Base-by-base conservation (phyloP, 1,140 invertebrate genomes). In the Samia ricini region DNA sequence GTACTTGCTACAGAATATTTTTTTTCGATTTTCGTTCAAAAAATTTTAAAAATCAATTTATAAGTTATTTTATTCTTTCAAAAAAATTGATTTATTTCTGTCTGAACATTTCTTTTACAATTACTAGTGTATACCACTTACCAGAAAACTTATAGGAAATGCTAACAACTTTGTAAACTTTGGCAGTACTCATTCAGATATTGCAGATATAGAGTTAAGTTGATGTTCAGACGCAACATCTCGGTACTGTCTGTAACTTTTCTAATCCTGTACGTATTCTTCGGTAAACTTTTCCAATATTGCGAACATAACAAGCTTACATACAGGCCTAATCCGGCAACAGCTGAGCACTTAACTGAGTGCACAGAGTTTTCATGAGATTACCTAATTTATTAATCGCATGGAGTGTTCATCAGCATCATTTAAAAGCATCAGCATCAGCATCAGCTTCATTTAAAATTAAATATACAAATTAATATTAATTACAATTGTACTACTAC, bases 271-370 rank as follows among this genome's bases (percentile, higher is more conserved):
- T 74, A n/a, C n/a, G n/a, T n/a, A 72, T 72, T 76, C 72, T 73
- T 69, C 66, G 58, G 29, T 69, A 72, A 79, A 77, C 56, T 79
- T 79, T 79, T 77, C 77, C 77, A 79, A 79, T 77, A 79, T 77
- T 59, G 71, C 60, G 63, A 72, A 73, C 77, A 75, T 77, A 79
- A 77, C 69, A 77, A 73, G 71, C 68, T 77, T 70, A 75, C 72
- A 73, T 72, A 67, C 61, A 57, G 60, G 56, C 48, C 68, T 74
- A 74, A 79, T 79, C 64, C 64, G 63, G 58, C 50, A 69, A 68
- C 68, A 72, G 58, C 54, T 59, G 36, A 66, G 55, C 56, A 61
- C 15, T 61, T 56, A 42, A 55, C 36, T 23, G 52, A 63, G 22
- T 69, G 56, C 60, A 60, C 12, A 63, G n/a, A 68, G 24, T 60